phyloP scores from a whole-genome alignment of 1,140 invertebrate genomes.

The Himalopsyche phryganea region DNA sequence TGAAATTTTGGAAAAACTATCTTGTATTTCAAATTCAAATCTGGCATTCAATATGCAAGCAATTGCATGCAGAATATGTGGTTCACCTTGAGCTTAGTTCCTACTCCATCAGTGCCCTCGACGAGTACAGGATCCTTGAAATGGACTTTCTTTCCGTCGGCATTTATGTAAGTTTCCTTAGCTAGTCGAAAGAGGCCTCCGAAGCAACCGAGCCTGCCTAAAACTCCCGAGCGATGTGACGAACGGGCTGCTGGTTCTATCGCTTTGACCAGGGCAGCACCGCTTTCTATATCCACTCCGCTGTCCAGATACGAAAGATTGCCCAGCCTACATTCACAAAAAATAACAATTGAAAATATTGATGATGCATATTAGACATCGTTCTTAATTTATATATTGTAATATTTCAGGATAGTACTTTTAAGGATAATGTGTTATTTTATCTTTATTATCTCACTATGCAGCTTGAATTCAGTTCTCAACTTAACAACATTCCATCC shows the following conservation, averaged over 20 bases:
- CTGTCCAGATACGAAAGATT: conserved; percentile 84
- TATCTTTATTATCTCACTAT: too few relatives aligned
- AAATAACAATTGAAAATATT: conserved; percentile 6
- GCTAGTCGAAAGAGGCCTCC: conserved; percentile 86
- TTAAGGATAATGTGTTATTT: too few relatives aligned
- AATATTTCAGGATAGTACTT: too few relatives aligned
- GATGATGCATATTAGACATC: conserved; percentile 4
- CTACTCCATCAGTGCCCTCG: conserved; percentile 92
- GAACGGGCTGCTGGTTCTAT: conserved; percentile 76
- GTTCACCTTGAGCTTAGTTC: conserved; percentile 86
- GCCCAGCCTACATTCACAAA: conserved; percentile 39
- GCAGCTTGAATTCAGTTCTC: too few relatives aligned
- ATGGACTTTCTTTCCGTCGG: conserved; percentile 36
- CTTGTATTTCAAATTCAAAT: too few relatives aligned
- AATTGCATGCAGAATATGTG: too few relatives aligned
- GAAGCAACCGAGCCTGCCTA: conserved; percentile 86
- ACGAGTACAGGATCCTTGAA: conserved; percentile 83
- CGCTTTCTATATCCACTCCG: conserved; percentile 91
- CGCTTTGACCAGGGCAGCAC: conserved; percentile 76
- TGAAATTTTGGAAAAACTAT: too few relatives aligned
- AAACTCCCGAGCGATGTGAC: conserved; percentile 67
- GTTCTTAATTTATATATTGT: too few relatives aligned
- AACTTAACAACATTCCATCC: too few relatives aligned
- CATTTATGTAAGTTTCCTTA: conserved; percentile 42
- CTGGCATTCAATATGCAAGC: too few relatives aligned